Conservation (phyloP, 2,888 invertebrate genomes). For the Osedax frankpressi region DNA sequence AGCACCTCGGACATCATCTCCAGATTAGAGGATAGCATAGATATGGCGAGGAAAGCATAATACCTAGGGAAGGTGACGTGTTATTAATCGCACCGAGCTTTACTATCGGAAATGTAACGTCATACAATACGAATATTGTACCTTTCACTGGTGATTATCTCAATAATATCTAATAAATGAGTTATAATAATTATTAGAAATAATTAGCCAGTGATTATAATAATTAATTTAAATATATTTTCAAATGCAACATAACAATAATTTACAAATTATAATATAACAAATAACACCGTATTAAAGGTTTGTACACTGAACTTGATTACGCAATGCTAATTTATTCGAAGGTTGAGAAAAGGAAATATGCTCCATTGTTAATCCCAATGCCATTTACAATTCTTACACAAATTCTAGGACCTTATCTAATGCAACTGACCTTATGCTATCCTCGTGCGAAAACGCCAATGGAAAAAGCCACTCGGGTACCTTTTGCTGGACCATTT, state of each 20-base stretch:
- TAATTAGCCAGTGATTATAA: too few species aligned
- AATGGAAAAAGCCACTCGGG: constrained; percentile 85
- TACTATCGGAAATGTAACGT: constrained; percentile 62
- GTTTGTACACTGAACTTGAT: too few species aligned
- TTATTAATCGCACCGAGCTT: constrained; percentile 91
- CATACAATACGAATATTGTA: constrained; percentile 95
- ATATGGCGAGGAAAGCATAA: constrained; percentile 93
- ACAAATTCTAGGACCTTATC: too few species aligned
- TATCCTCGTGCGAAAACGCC: constrained; percentile 89
- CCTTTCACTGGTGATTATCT: constrained; percentile 87
- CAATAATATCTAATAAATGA: constrained; percentile 82
- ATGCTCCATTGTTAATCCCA: too few species aligned
- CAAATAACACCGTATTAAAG: too few species aligned
- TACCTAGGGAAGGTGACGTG: constrained; percentile 71
- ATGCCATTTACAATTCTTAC: too few species aligned
- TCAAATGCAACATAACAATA: too few species aligned
- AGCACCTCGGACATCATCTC: constrained; percentile 92
- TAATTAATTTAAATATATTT: too few species aligned
- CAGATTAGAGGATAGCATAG: constrained; percentile 86
- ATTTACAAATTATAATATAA: too few species aligned
- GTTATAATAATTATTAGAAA: too few species aligned
- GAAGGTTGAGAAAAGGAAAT: too few species aligned
- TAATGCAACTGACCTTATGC: constrained; percentile 29
- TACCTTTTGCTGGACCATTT: constrained; percentile 71
- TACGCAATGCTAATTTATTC: too few species aligned